Conservation (phyloP, 2,797 vertebrate species). For the Denticeps clupeoides region DNA sequence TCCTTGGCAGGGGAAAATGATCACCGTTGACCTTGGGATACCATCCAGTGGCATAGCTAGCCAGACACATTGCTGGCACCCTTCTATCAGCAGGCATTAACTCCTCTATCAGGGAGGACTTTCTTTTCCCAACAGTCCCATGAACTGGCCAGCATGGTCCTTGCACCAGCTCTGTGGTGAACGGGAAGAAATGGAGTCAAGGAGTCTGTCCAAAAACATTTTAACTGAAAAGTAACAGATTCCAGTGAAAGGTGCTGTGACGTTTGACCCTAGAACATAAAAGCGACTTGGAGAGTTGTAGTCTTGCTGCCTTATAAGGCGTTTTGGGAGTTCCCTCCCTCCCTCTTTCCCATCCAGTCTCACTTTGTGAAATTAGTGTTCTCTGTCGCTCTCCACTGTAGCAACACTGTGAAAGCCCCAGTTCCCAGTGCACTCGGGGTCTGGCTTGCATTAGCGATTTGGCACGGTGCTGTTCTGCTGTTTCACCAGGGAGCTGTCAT, state of each 20-base stretch:
- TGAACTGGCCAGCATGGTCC: too few species aligned
- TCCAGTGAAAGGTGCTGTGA: background rate
- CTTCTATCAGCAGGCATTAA: too few species aligned
- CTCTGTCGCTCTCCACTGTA: slow-evolving; percentile 4
- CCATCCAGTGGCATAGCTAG: too few species aligned
- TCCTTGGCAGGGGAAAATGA: too few species aligned
- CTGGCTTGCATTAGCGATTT: slow-evolving; percentile 58
- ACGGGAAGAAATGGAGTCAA: background rate
- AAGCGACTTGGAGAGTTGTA: background rate
- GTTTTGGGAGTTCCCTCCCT: background rate
- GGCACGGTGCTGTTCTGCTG: slow-evolving; percentile 34
- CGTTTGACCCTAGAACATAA: slow-evolving; percentile 1
- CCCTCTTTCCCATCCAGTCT: background rate
- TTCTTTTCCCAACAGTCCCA: too few species aligned
- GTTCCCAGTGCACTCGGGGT: slow-evolving; percentile 29
- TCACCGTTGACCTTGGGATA: too few species aligned
- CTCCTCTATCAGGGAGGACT: too few species aligned
- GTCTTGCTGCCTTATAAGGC: background rate
- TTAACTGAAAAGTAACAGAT: slow-evolving; percentile 9
- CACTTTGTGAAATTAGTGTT: slow-evolving; percentile 18
- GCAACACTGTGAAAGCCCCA: slow-evolving; percentile 30
- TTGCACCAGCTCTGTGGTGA: too few species aligned
- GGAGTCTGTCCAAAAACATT: slow-evolving; percentile 11
- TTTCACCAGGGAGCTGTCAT: slow-evolving; percentile 48
- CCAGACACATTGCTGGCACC: too few species aligned